Base-by-base conservation (phyloP, 2,888 invertebrate genomes). In the Ligdia adustata region DNA sequence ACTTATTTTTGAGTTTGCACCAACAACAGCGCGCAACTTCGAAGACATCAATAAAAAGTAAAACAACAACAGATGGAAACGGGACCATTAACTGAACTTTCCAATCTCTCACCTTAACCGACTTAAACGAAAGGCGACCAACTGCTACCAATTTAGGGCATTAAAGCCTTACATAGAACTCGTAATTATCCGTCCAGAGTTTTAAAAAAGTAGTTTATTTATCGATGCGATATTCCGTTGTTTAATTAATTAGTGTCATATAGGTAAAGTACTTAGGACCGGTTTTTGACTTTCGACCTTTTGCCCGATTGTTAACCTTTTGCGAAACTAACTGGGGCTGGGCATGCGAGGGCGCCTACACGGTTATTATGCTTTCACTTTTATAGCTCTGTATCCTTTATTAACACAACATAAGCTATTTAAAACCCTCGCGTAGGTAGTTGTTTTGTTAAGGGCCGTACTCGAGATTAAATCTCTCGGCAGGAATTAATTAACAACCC, bases 271-370 rank as follows among this genome's bases (percentile, higher is more conserved):
- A n/a, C n/a, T n/a, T n/a, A n/a, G 65, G 68, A 66, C 66, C 62
- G 64, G 67, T 62, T 70, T 73, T 72, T 69, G 71, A 60, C 67
- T 66, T 66, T 58, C 66, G 70, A 69, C 76, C 76, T 79, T 79
- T 75, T 53, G 59, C 50, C 60, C 53, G 52, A 66, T 68, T 71
- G 62, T 70, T 69, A 74, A 79, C 75, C 72, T 76, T 74, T 72
- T 44, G 63, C 57, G 54, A 70, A 71, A 71, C 66, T 68, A 62
- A 54, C 63, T 58, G 51, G 56, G 69, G 59, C 55, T 57, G 45
- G 53, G 51, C 60, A 62, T 59, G 64, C 58, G 33, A 63, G 64
- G 70, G 64, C 62, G 51, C 41, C 60, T 48, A 39, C 55, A 32
- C 41, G 40, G 42, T 56, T 57, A 61, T 61, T 62, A 65, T 56